Percentiles rank a stretch among this genome's conserved stretches.
These are phyloP conservation scores for Pachypsylla venusta DNA, from an alignment of 1,140 invertebrate genomes.

Conservation along the genomic window DNA sequence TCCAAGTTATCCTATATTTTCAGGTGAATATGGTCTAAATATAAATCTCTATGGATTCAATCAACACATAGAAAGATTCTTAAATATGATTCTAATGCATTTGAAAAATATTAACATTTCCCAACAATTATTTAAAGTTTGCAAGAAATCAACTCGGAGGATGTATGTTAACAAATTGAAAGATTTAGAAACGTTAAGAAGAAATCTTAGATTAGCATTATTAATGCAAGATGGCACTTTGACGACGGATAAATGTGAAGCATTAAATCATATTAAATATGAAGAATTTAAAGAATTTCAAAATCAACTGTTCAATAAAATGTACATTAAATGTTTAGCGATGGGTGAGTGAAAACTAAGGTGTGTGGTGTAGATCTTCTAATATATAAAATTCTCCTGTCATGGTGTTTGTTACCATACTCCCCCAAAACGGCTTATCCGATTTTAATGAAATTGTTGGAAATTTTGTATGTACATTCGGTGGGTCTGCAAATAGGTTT, in stretches of 20 bases:
- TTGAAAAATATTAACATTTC: background rate
- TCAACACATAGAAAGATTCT: background rate
- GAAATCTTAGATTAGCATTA: background rate
- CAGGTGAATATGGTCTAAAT: background rate
- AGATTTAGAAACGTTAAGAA: background rate
- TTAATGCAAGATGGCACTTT: background rate
- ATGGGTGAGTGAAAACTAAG: conserved; percentile 9
- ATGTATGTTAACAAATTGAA: background rate
- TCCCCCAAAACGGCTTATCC: no score
- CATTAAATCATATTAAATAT: background rate
- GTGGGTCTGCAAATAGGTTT: no score
- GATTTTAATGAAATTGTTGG: no score
- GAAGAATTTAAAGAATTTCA: background rate
- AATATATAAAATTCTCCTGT: no score
- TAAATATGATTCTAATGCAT: background rate
- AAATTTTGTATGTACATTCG: no score
- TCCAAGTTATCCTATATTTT: background rate
- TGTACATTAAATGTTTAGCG: background rate
- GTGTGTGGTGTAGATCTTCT: no score
- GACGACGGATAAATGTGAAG: background rate
- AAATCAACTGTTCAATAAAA: background rate
- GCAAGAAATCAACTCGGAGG: background rate
- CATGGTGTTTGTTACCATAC: no score
- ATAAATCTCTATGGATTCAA: background rate
- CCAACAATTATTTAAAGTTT: background rate